Evolutionary conservation across 2,113 vertebrate species (phyloP).

Genomic region (Corythornis cristatus): DNA sequence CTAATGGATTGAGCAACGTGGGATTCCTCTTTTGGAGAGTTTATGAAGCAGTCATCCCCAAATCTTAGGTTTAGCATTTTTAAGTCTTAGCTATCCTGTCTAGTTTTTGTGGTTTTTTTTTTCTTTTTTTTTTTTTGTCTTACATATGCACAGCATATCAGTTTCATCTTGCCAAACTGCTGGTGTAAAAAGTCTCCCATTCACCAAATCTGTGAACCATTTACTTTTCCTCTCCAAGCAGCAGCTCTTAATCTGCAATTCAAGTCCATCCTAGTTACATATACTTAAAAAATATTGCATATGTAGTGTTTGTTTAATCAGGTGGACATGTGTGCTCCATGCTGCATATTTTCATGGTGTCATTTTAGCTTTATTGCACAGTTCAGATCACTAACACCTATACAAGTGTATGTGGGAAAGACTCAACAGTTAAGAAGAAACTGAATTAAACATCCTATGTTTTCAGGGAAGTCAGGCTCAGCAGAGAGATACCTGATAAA

Average conservation of each 20-base stretch:
- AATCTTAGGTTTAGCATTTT: neutral
- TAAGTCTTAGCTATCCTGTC: neutral
- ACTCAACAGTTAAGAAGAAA: neutral
- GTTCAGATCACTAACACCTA: neutral
- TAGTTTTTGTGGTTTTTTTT: neutral
- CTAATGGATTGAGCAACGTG: neutral
- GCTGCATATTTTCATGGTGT: neutral
- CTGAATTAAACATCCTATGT: neutral
- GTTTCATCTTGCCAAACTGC: neutral
- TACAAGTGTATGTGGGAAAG: neutral
- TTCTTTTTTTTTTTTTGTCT: neutral
- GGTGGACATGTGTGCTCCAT: neutral
- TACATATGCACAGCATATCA: fast-evolving
- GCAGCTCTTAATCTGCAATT: neutral
- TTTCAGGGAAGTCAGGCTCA: neutral
- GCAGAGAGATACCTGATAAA: neutral
- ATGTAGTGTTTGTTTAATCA: neutral
- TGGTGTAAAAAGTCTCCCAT: neutral
- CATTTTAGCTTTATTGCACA: neutral
- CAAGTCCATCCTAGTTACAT: neutral
- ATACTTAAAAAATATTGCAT: neutral
- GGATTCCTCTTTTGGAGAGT: neutral
- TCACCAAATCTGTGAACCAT: neutral
- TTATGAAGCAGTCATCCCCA: neutral
- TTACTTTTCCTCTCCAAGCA: neutral